phyloP scores from a whole-genome alignment of 2,888 invertebrate genomes.

The Eurois occulta region DNA sequence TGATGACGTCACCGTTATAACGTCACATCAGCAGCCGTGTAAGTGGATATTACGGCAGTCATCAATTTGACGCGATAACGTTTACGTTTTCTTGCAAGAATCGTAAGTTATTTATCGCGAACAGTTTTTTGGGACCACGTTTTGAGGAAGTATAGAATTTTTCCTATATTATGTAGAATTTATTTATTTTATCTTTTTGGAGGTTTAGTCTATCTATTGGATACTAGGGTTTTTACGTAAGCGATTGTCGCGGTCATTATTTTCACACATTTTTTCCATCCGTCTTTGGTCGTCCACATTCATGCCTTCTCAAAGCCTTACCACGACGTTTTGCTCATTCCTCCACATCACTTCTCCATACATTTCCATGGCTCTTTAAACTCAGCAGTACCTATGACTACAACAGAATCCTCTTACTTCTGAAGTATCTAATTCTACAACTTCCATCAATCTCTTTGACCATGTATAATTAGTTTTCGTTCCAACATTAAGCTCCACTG shows the following conservation, averaged over 20 bases:
- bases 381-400: neutral
- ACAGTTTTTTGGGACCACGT: conserved; percentile 9
- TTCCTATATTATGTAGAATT: neutral
- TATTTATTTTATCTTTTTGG: neutral
- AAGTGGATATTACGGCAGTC: conserved; percentile 59
- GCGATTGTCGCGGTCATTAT: neutral
- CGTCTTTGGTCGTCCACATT: neutral
- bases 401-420: neutral
- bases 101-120: conserved; percentile 31
- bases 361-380: neutral
- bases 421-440: neutral
- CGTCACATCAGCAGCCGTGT: conserved; percentile 39
- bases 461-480: neutral
- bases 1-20: conserved; percentile 50
- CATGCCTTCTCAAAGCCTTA: neutral
- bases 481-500: neutral
- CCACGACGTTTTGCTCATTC: neutral
- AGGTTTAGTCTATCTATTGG: neutral
- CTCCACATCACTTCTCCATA: neutral
- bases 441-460: neutral
- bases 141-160: neutral
- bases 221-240: neutral
- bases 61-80: conserved; percentile 61
- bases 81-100: conserved; percentile 11
- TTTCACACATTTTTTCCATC: neutral